Evolutionary conservation across 2,113 vertebrate genomes (phyloP), one percentile per base, ranked within the genome.

Genomic region (Chamaea fasciata): DNA sequence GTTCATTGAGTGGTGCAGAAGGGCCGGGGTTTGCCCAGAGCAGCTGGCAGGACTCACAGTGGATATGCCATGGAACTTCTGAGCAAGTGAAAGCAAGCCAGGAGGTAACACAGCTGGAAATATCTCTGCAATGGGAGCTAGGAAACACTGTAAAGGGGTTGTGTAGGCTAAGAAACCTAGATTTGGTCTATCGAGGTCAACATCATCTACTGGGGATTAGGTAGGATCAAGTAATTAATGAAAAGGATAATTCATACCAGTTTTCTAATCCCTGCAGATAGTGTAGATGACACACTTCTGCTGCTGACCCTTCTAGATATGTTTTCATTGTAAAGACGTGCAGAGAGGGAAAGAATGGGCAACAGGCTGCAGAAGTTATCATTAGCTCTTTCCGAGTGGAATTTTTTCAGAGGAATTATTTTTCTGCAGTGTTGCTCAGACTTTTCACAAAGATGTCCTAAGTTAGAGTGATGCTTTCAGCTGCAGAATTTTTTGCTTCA

Each of bases 151-250:
- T 7, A 46, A 81, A 90, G 76, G 63, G 49, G 28, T 47, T 39
- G 31, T 56, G 39, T 11, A n/a, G 88, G 68, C 37, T 75, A 81
- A 90, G 86, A 77, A 90, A 35, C 85, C 79, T 88, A 56, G 21
- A 87, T 94, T 89, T 87, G 64, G 63, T 89, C 49, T 93, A 95
- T 96, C 0, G 15, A 96, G 95, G 90, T 96, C 95, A 87, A 15
- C 15, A 23, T n/a, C 37, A 56, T 75, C 95, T 83, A 86, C 23
- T 68, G 90, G 87, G 92, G 44, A 84, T 90, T 83, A 78, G 31
- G 76, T 67, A 87, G 76, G 76, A 89, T 93, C 93, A 93, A 96
- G 86, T 97, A 96, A 96, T 93, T 96, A 96, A 96, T 90, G 86
- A 88, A 93, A 92, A 93, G 57, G 69, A 84, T 90, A 96, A 95